These are phyloP conservation scores for Lycocerus yunnanus DNA, from an alignment of 2,888 invertebrate genomes.

Conservation along the genomic window DNA sequence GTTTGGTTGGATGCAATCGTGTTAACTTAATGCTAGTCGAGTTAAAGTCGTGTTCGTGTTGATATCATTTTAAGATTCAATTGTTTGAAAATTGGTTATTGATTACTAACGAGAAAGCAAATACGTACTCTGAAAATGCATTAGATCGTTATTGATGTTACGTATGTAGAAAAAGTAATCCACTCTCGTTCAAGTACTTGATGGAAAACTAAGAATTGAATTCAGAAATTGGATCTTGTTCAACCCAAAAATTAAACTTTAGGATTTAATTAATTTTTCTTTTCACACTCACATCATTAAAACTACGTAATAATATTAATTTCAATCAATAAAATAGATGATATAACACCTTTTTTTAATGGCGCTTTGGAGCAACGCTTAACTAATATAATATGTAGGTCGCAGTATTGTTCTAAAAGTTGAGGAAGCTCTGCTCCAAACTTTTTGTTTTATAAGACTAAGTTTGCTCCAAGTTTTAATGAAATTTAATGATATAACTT, in stretches of 20 bases:
- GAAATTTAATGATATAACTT: not conserved
- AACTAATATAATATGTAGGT: no score
- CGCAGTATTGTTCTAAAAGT: not conserved
- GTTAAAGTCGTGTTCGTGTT: not conserved
- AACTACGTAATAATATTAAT: no score
- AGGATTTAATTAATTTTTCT: no score
- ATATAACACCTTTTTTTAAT: no score
- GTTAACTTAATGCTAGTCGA: not conserved
- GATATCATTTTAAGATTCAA: not conserved
- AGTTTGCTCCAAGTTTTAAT: not conserved
- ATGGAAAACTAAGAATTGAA: not conserved
- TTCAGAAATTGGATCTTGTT: not conserved
- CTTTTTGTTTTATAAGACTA: not conserved
- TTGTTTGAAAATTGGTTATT: not conserved
- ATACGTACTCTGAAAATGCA: not conserved
- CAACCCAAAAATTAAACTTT: no score
- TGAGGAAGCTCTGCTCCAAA: not conserved
- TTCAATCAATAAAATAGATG: no score
- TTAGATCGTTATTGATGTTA: not conserved
- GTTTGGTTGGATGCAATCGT: not conserved
- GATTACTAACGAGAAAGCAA: not conserved
- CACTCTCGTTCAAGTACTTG: not conserved
- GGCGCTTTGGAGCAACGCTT: no score
- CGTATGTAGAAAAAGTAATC: not conserved
- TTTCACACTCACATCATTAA: no score